A percentile compares a stretch with the other conserved stretches of the same genome.
These are phyloP conservation scores for Rhagonycha lutea DNA, from an alignment of 2,888 invertebrate species.

Conservation along the genomic window DNA sequence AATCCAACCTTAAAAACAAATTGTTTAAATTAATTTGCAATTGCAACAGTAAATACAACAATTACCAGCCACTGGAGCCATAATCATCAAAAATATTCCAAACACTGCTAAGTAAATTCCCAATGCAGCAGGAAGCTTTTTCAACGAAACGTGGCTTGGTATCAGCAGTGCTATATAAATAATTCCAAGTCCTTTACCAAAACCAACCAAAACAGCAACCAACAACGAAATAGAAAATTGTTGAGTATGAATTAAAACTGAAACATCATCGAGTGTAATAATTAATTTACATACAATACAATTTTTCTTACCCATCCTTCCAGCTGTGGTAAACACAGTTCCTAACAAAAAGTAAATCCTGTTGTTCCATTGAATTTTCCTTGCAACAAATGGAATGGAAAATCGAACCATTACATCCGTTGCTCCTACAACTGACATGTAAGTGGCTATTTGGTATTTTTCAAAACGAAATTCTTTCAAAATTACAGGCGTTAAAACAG, in stretches of 20 bases:
- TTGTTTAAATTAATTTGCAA: background rate
- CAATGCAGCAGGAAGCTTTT: constrained; percentile 71
- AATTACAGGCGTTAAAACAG: constrained; percentile 73
- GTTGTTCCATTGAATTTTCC: constrained; percentile 72
- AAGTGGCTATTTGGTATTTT: constrained; percentile 65
- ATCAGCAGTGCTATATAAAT: constrained; percentile 77
- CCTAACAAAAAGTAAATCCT: constrained; percentile 73
- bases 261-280: constrained; percentile 3
- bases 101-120: constrained; percentile 71
- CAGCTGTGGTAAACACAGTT: constrained; percentile 67
- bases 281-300: background rate
- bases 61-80: constrained; percentile 72
- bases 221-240: constrained; percentile 60
- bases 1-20: constrained; percentile 62
- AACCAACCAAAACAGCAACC: constrained; percentile 68
- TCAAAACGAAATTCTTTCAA: constrained; percentile 68
- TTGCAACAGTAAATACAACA: constrained; percentile 5
- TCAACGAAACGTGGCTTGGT: constrained; percentile 71
- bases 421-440: constrained; percentile 71
- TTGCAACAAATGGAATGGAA: constrained; percentile 69
- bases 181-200: constrained; percentile 72
- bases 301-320: constrained; percentile 62
- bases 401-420: constrained; percentile 69
- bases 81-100: constrained; percentile 64
- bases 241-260: constrained; percentile 66